phyloP scores from a whole-genome alignment of 2,888 invertebrate genomes.

The Luffia ferchaultella region DNA sequence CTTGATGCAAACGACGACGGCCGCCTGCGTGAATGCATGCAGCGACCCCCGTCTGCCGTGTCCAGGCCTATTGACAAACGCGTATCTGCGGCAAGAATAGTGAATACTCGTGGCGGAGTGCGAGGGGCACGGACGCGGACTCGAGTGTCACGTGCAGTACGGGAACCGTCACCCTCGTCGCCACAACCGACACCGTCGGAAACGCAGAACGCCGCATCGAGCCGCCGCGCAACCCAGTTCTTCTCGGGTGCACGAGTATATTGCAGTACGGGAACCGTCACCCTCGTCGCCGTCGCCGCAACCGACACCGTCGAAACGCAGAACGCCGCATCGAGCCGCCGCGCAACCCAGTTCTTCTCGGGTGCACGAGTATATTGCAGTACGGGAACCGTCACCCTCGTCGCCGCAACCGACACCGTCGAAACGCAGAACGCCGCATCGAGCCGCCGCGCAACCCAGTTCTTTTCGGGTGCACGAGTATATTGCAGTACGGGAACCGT shows the following conservation, averaged over 20 bases:
- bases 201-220: slow-evolving; percentile 5
- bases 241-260: slow-evolving; percentile 23
- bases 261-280: too few species aligned
- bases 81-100: slow-evolving; percentile 3
- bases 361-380: too few species aligned
- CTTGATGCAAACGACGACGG: slow-evolving; percentile 24
- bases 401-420: too few species aligned
- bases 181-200: slow-evolving; percentile 13
- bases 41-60: background rate
- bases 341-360: too few species aligned
- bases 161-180: slow-evolving; percentile 21
- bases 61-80: background rate
- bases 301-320: too few species aligned
- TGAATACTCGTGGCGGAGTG: slow-evolving; percentile 4
- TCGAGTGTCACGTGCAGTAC: slow-evolving; percentile 16
- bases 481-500: too few species aligned
- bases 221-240: slow-evolving; percentile 24
- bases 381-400: too few species aligned
- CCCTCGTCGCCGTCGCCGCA: too few species aligned
- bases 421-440: too few species aligned
- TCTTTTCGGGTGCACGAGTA: too few species aligned
- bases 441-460: too few species aligned
- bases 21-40: slow-evolving; percentile 1
- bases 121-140: slow-evolving; percentile 18
- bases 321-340: too few species aligned